These are phyloP conservation scores for Axea sp. DNA, from an alignment of 2,888 invertebrate species.

Conservation along the genomic window DNA sequence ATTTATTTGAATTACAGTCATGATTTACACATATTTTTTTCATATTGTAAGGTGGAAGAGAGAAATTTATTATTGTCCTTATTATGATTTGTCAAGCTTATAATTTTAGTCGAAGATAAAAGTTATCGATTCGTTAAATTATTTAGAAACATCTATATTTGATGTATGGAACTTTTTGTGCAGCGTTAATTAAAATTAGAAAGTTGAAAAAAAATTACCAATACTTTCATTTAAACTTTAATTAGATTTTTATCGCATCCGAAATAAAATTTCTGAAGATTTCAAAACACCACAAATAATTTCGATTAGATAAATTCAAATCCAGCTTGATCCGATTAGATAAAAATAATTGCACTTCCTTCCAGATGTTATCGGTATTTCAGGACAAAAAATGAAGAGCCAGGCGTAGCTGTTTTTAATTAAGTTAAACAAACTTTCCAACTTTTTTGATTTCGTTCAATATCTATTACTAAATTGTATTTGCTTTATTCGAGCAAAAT, in stretches of 20 bases:
- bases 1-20: constrained; percentile 5
- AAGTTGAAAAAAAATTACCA: too few relatives aligned
- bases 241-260: constrained; percentile 3
- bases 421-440: constrained; percentile 12
- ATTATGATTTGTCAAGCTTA: background rate
- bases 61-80: constrained; percentile 12
- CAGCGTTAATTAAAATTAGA: too few relatives aligned
- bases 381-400: constrained; percentile 12
- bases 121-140: too few relatives aligned
- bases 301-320: constrained; percentile 29
- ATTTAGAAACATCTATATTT: too few relatives aligned
- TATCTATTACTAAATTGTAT: constrained; percentile 16
- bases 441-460: background rate
- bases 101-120: too few relatives aligned
- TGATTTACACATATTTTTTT: constrained; percentile 10
- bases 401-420: constrained; percentile 9
- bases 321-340: constrained; percentile 28
- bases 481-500: constrained; percentile 6
- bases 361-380: constrained; percentile 6
- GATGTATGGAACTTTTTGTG: too few relatives aligned
- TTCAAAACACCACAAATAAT: too few relatives aligned
- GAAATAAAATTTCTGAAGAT: constrained; percentile 1
- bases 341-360: constrained; percentile 26
- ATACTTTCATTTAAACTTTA: too few relatives aligned
- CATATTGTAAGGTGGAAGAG: too few relatives aligned